Evolutionary conservation across 2,888 invertebrate genomes (phyloP).

Genomic region (Phytoseiulus persimilis): DNA sequence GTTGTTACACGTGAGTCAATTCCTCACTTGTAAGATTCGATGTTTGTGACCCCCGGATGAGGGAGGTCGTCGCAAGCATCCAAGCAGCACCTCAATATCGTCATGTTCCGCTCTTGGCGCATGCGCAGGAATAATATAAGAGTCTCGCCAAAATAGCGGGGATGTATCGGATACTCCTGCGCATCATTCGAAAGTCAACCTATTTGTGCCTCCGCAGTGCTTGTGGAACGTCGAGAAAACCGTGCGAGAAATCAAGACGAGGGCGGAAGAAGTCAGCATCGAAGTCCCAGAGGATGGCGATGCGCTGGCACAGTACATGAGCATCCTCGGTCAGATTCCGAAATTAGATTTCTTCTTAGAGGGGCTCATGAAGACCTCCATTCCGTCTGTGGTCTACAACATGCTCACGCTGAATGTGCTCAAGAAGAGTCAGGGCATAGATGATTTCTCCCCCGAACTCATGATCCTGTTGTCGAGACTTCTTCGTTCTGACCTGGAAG

Average conservation of each 20-base stretch:
- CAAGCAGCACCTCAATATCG: no score
- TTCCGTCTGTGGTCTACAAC: not conserved
- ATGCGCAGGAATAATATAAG: no score
- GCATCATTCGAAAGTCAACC: not conserved
- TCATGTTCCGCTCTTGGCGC: no score
- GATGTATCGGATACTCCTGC: no score
- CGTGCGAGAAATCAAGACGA: not conserved
- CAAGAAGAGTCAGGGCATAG: conserved; percentile 19
- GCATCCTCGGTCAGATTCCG: not conserved
- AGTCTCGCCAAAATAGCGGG: no score
- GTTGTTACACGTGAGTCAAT: not conserved
- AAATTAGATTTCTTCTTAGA: not conserved
- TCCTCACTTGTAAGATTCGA: no score
- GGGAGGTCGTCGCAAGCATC: no score
- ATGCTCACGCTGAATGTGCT: not conserved
- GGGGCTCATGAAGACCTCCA: not conserved
- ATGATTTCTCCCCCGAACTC: not conserved
- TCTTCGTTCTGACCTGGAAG: conserved; percentile 7
- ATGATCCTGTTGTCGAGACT: conserved; percentile 18
- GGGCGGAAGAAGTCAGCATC: not conserved
- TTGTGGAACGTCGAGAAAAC: not conserved
- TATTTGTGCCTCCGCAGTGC: not conserved
- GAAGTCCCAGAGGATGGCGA: not conserved
- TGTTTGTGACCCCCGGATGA: no score
- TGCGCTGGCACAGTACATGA: not conserved